Evolutionary conservation across 1,140 invertebrate genomes (phyloP).

Genomic region (Lasaia peninsularis): DNA sequence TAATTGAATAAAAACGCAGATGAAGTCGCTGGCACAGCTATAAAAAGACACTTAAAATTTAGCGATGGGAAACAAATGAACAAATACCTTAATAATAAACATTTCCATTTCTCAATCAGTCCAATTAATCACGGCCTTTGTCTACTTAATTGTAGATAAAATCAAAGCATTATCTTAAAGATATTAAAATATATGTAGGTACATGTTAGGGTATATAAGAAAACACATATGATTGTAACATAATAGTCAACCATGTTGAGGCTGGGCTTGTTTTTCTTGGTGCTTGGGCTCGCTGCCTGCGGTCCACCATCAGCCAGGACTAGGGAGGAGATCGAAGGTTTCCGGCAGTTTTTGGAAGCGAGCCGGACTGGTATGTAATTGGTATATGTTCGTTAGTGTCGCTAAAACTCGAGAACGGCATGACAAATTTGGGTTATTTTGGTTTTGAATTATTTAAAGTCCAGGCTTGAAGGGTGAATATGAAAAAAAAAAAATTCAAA

Average conservation of each 20-base stretch:
- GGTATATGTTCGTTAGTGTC: too few species aligned
- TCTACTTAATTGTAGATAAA: background rate
- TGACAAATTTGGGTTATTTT: too few species aligned
- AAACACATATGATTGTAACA: background rate
- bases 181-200: background rate
- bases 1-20: too few species aligned
- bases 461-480: too few species aligned
- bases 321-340: slow-evolving; percentile 40
- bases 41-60: too few species aligned
- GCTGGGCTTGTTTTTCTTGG: slow-evolving; percentile 24
- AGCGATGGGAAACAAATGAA: too few species aligned
- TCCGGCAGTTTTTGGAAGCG: slow-evolving; percentile 37
- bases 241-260: slow-evolving; percentile 32
- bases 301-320: slow-evolving; percentile 28
- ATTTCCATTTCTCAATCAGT: background rate
- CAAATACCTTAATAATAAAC: background rate
- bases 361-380: slow-evolving; percentile 31
- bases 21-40: too few species aligned
- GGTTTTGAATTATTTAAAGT: too few species aligned
- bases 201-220: slow-evolving; percentile 13
- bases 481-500: too few species aligned
- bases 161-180: background rate
- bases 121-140: background rate
- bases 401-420: too few species aligned
- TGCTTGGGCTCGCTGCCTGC: slow-evolving; percentile 25